Evolutionary conservation across 2,888 invertebrate genomes (phyloP).

Genomic region (Eupsilia transversa): DNA sequence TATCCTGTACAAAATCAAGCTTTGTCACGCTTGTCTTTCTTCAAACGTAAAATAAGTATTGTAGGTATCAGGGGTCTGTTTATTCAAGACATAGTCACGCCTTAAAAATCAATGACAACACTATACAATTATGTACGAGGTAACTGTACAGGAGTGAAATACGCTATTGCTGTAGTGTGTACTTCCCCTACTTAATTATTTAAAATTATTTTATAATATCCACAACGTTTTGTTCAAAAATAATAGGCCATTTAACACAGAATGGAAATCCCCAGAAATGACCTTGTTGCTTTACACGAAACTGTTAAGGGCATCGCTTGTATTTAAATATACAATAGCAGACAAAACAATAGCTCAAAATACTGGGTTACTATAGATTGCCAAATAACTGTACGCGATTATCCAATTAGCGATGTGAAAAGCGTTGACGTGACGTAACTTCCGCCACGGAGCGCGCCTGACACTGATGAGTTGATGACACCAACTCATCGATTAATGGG

Average conservation of each 20-base stretch:
- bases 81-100: neutral
- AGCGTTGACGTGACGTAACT: slow-evolving; percentile 65
- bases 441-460: slow-evolving; percentile 52
- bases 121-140: slow-evolving; percentile 15
- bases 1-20: slow-evolving; percentile 5
- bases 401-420: slow-evolving; percentile 73
- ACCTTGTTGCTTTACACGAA: slow-evolving; percentile 55
- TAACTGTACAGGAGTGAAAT: slow-evolving; percentile 1
- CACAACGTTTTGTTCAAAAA: slow-evolving; percentile 15
- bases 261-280: slow-evolving; percentile 38
- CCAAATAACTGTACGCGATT: slow-evolving; percentile 68
- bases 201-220: neutral
- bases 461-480: slow-evolving; percentile 62
- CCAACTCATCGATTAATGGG: slow-evolving; percentile 72
- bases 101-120: slow-evolving; percentile 11
- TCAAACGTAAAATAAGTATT: slow-evolving; percentile 1
- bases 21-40: neutral
- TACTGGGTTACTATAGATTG: slow-evolving; percentile 61
- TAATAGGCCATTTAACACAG: slow-evolving; percentile 14
- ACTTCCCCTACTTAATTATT: slow-evolving; percentile 2
- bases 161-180: neutral
- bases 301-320: slow-evolving; percentile 22
- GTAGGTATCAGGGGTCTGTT: neutral
- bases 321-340: slow-evolving; percentile 56
- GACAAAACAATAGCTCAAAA: slow-evolving; percentile 64